Conservation (phyloP, 2,888 invertebrate species). For the Andricus quercusramuli region DNA sequence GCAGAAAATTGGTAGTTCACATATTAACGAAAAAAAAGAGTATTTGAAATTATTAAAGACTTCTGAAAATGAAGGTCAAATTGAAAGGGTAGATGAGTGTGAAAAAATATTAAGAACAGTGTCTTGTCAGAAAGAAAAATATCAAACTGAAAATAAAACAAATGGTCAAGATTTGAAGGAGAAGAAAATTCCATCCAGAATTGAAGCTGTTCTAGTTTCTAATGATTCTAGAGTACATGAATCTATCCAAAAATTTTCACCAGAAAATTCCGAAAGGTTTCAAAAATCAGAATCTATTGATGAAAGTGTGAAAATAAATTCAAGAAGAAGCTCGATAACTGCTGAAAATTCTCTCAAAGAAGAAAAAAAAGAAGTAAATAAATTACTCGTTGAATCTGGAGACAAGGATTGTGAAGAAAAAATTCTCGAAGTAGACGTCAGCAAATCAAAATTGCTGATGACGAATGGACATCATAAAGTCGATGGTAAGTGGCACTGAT, state of each 20-base stretch:
- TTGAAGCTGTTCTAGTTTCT: not conserved
- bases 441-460: not conserved
- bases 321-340: not conserved
- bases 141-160: not conserved
- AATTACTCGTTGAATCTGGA: not conserved
- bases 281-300: not conserved
- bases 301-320: not conserved
- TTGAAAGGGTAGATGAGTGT: not conserved
- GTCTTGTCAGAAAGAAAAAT: not conserved
- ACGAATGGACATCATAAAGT: conserved; percentile 2
- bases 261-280: not conserved
- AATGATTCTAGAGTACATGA: not conserved
- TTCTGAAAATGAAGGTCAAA: not conserved
- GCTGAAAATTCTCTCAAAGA: not conserved
- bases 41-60: not conserved
- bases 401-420: conserved; percentile 24
- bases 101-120: conserved; percentile 1
- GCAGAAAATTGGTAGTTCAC: not conserved
- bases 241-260: not conserved
- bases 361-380: conserved; percentile 14
- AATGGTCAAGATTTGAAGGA: not conserved
- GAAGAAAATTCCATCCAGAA: not conserved
- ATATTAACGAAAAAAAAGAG: not conserved
- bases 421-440: not conserved
- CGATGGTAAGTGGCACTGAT: not conserved